Evolutionary conservation across 2,797 vertebrate species (phyloP).

Genomic region (Fringilla coelebs): DNA sequence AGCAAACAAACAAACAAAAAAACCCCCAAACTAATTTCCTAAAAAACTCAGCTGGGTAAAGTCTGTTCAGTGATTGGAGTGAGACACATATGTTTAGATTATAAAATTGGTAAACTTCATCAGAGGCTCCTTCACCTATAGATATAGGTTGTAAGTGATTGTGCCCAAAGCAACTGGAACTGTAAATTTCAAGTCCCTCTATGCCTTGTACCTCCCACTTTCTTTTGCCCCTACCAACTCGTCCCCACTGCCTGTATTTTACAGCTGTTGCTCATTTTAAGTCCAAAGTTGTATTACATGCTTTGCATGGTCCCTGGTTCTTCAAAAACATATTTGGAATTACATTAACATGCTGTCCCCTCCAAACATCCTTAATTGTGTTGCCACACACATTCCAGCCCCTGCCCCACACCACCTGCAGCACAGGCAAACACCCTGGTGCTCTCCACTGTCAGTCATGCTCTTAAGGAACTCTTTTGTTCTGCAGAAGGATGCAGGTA

Average conservation of each 20-base stretch:
- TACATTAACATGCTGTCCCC: neutral
- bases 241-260: neutral
- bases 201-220: neutral
- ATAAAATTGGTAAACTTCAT: neutral
- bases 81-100: neutral
- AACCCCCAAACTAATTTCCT: neutral
- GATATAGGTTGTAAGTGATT: neutral
- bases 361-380: neutral
- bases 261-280: neutral
- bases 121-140: neutral
- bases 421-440: neutral
- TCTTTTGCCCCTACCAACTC: neutral
- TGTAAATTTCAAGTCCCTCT: neutral
- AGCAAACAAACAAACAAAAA: neutral
- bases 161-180: neutral
- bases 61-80: neutral
- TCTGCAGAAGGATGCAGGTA: neutral
- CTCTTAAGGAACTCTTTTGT: neutral
- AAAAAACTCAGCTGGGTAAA: neutral
- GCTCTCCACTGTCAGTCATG: neutral
- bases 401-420: rapidly evolving
- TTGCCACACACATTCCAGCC: neutral
- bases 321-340: neutral
- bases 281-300: neutral
- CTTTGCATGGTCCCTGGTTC: neutral